Conservation (phyloP, 2,113 vertebrate species). For the Dasypus novemcinctus region DNA sequence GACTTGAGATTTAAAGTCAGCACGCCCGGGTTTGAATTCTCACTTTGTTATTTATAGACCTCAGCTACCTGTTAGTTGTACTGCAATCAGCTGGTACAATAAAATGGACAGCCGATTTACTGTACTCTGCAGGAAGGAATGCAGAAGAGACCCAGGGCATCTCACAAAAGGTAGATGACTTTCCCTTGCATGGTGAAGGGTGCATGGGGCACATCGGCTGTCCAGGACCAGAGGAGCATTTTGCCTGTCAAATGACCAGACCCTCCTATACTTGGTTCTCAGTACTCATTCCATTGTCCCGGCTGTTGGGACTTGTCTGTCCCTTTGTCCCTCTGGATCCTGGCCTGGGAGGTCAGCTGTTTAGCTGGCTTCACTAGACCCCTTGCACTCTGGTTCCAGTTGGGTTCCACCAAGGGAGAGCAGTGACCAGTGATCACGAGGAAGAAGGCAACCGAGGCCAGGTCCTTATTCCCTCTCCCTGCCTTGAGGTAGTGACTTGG, state of each 20-base stretch:
- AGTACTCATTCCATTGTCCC: background rate
- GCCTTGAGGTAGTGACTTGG: no score
- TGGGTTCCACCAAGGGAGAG: background rate
- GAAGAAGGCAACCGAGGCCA: background rate
- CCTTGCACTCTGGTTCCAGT: background rate
- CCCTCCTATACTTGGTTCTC: background rate
- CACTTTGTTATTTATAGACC: background rate
- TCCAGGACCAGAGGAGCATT: background rate
- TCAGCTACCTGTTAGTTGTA: background rate
- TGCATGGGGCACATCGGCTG: background rate
- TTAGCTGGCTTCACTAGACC: background rate
- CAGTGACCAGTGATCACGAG: background rate
- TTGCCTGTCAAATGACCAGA: background rate
- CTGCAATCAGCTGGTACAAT: background rate
- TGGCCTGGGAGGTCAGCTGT: background rate
- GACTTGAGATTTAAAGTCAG: background rate
- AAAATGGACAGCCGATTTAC: background rate
- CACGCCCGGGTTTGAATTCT: background rate
- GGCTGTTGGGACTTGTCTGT: background rate
- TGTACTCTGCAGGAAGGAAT: no score
- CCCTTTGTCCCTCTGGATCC: background rate
- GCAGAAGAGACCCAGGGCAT: background rate
- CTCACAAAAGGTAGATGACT: no score
- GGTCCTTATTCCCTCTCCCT: rapidly evolving
- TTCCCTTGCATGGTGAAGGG: background rate